Percentiles rank a stretch among this genome's conserved stretches.
These are phyloP conservation scores for Schizothorax lantsangensis DNA, from an alignment of 2,797 vertebrate species.

Conservation along the genomic window DNA sequence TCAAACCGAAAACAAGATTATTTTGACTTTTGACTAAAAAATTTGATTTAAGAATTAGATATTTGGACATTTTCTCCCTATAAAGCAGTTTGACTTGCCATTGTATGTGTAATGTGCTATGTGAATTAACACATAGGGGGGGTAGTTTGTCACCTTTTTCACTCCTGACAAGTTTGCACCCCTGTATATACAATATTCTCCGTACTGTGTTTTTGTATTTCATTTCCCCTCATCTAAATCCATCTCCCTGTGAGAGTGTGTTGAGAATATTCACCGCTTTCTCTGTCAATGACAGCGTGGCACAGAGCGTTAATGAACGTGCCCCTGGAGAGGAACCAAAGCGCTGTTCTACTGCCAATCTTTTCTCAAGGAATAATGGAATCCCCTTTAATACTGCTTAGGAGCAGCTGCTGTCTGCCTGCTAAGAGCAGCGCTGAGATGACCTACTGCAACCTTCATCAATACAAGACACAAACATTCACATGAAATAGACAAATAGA, in stretches of 20 bases:
- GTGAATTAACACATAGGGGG: too few species aligned
- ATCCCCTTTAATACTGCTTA: conserved; percentile 37
- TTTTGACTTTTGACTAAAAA: too few species aligned
- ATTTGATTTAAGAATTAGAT: too few species aligned
- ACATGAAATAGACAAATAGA: conserved; percentile 27
- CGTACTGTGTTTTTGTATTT: conserved; percentile 16
- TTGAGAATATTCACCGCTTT: conserved; percentile 16
- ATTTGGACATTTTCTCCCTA: too few species aligned
- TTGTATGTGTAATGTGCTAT: too few species aligned
- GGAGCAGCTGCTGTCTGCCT: conserved; percentile 53
- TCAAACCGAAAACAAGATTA: too few species aligned
- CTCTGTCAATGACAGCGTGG: background rate
- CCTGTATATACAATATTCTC: background rate
- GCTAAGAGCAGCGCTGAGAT: conserved; percentile 40
- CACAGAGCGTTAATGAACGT: conserved; percentile 40
- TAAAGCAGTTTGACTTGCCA: too few species aligned
- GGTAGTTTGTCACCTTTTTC: too few species aligned
- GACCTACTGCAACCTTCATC: conserved; percentile 34
- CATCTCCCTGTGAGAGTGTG: background rate
- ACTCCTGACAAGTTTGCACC: too few species aligned
- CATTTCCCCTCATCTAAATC: background rate
- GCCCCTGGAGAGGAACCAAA: conserved; percentile 44
- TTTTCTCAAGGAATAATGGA: conserved; percentile 52
- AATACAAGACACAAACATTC: conserved; percentile 23
- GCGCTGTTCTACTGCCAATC: conserved; percentile 38